Evolutionary conservation across 2,113 vertebrate genomes (phyloP).

Genomic region (Opisthocomus hoazin): DNA sequence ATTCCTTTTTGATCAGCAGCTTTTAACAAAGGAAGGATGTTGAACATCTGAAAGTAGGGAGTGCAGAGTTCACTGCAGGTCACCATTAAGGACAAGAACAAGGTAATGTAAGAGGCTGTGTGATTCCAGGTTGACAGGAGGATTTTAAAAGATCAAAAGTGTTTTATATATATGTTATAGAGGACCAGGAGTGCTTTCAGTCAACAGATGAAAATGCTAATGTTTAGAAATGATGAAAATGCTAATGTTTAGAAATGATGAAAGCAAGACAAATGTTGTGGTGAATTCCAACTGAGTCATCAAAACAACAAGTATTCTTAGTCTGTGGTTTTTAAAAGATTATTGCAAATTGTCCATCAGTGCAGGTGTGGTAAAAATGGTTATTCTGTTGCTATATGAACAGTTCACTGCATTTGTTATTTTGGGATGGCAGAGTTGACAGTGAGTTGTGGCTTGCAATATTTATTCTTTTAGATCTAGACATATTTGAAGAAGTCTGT

Average conservation of each 20-base stretch:
- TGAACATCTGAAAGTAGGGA: slow-evolving; percentile 38
- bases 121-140: slow-evolving; percentile 29
- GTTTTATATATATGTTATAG: slow-evolving; percentile 5
- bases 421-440: slow-evolving; percentile 22
- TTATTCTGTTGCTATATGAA: neutral
- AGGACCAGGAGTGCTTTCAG: slow-evolving; percentile 41
- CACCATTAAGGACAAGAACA: slow-evolving; percentile 45
- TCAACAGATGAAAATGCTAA: slow-evolving; percentile 28
- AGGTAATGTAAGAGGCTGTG: slow-evolving; percentile 32
- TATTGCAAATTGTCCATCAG: slow-evolving; percentile 33
- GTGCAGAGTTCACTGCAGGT: slow-evolving; percentile 18
- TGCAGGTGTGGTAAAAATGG: slow-evolving; percentile 16
- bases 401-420: neutral
- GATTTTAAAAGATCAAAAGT: slow-evolving; percentile 53
- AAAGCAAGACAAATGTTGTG: slow-evolving; percentile 47
- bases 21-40: slow-evolving; percentile 41
- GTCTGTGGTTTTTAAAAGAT: slow-evolving; percentile 50
- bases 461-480: neutral
- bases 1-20: slow-evolving; percentile 52
- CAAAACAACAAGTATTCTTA: slow-evolving; percentile 56
- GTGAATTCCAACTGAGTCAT: slow-evolving; percentile 55
- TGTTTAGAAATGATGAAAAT: slow-evolving; percentile 49
- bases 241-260: slow-evolving; percentile 41
- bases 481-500: neutral
- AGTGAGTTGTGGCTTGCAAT: neutral